Evolutionary conservation across 2,888 invertebrate species (phyloP), one percentile per base, ranked within the genome.

Genomic region (Drosophila melanosoma): DNA sequence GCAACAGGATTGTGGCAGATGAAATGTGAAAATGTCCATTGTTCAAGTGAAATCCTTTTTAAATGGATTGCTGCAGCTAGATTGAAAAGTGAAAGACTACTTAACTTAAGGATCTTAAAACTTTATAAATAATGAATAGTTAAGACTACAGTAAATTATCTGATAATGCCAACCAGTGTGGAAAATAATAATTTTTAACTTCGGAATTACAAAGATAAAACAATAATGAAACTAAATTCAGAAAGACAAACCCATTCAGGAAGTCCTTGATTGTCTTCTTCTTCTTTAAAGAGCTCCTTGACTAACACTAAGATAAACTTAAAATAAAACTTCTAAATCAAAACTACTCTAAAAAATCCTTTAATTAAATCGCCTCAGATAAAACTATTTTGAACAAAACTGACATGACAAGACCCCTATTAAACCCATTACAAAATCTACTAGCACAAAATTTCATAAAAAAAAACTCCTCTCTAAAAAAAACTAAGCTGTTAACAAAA

Each of bases 11-110:
- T 45, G 32, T n/a, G 36, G 23, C 33, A 45, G 12, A 29, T 36
- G 20, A 33, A 58, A 69, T 63, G 60, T 36, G 64, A 64, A 69
- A 69, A 61, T 29, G 5, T 29, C 6, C 5, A 29, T 26, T 17
- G 36, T 32, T 12, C 7, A 33, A 35, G 52, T 20, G n/a, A 63
- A 53, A 32, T 32, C 33, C 26, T 12, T 10, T 52, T 20, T 2
- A 45, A 45, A 1, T 1, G 23, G 23, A 1, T 4, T 8, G 7
- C 45, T 8, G 7, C 45, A 45, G 12, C 12, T 3, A 1, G 12
- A 23, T 42, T 23, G 45, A 15, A 23, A 45, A 23, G 23, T 45
- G 45, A 23, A 45, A 8, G 45, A 2, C 8, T 7, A 45, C 23
- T 45, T 23, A 45, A 45, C 12, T 23, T 23, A 45, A 23, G 45